Evolutionary conservation across 2,888 invertebrate species (phyloP).

Genomic region (Agrotis ipsilon): DNA sequence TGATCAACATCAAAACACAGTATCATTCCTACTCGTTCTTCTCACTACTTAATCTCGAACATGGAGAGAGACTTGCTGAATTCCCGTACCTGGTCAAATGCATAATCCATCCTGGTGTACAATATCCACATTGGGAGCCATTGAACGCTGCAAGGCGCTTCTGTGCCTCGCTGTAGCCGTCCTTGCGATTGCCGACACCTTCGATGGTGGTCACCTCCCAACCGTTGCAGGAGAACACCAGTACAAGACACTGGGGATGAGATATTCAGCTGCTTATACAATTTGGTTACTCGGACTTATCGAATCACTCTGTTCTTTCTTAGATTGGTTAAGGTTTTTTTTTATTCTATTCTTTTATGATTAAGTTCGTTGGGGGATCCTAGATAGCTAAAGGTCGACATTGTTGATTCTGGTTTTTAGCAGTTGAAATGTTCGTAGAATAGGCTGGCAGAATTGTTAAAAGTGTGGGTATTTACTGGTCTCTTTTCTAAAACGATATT

Average conservation of each 20-base stretch:
- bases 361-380: no score
- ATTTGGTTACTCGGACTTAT: no score
- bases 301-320: background rate
- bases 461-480: background rate
- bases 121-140: conserved; percentile 94
- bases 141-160: conserved; percentile 91
- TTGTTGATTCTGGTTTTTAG: no score
- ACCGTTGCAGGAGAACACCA: conserved; percentile 92
- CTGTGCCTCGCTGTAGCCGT: conserved; percentile 93
- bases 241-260: conserved; percentile 81
- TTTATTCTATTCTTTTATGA: no score
- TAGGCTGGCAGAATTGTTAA: no score
- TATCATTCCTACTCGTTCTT: background rate
- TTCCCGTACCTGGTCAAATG: conserved; percentile 91
- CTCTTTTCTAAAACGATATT: background rate
- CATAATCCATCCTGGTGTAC: conserved; percentile 95
- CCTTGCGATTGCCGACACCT: conserved; percentile 91
- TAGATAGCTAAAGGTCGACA: no score
- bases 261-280: background rate
- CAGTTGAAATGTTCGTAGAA: no score
- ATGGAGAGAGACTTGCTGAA: background rate
- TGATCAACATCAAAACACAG: background rate
- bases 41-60: background rate
- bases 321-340: background rate
- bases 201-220: conserved; percentile 94